Evolutionary conservation across 2,797 vertebrate genomes (phyloP), one percentile per base, ranked within the genome.

Genomic region (Nyctalus aviator): DNA sequence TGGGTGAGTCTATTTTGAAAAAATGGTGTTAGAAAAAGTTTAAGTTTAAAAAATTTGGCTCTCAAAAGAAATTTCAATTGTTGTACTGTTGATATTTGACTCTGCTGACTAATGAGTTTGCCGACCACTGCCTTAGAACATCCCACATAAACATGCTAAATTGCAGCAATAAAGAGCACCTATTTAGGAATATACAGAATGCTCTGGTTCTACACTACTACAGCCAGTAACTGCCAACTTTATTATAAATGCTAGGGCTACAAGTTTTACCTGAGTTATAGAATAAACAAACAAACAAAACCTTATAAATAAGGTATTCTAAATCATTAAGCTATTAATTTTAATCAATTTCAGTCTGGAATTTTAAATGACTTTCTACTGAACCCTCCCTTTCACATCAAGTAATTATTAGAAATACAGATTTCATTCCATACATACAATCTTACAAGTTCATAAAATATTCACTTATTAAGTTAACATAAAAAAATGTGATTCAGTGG

Each of bases 321-420:
- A 96, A 84, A 95, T 97, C 83, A 93, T 95, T 75, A 84, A 94
- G 79, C 84, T 95, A 96, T 83, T 97, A 96, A 93, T 94, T 94
- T 96, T 95, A 96, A 96, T 98, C 97, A 98, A 96, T 97, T 97
- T 69, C 86, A 94, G 32, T 76, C 93, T 94, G 79, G 53, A 97
- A 95, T 96, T 97, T 97, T 97, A 97, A 98, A 97, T 94, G 96
- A 98, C 69, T 96, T 97, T 96, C 84, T 96, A 88, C 46, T 87
- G 88, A 96, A 96, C 53, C 62, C 95, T 48, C n/a, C 57, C 86
- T 89, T 41, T 93, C 0, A 18, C 89, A 89, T 84, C 0, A 94
- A 96, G 82, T 97, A 97, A 98, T 98, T 98, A 98, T 96, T 57
- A 44, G 81, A 97, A 98, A 95, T 96, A 98, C 82, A 96, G 97